Evolutionary conservation across 2,888 invertebrate genomes (phyloP).

Genomic region (Syrista parreyssii): DNA sequence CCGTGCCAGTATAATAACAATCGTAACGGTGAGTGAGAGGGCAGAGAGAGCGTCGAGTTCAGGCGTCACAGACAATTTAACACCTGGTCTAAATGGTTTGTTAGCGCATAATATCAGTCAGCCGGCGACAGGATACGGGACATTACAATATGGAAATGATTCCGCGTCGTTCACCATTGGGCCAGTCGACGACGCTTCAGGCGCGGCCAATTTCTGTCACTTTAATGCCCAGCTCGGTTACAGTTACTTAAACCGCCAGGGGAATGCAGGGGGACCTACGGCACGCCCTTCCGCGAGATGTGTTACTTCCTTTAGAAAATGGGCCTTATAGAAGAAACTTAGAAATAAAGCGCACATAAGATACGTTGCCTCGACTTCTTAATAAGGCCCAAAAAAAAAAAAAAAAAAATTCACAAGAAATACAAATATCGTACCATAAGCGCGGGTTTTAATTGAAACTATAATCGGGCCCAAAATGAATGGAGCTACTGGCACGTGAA

Average conservation of each 20-base stretch:
- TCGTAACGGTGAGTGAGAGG: neutral
- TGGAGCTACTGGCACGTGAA: neutral
- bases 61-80: conserved; percentile 65
- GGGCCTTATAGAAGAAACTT: neutral
- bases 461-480: neutral
- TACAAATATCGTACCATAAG: neutral
- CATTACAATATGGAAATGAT: conserved; percentile 65
- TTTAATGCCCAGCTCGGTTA: conserved; percentile 40
- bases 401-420: neutral
- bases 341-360: neutral
- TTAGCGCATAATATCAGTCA: conserved; percentile 59
- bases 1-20: neutral
- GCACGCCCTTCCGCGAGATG: neutral
- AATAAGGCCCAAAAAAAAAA: neutral
- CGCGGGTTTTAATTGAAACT: neutral
- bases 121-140: conserved; percentile 58
- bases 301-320: conserved; percentile 3
- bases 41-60: conserved; percentile 43
- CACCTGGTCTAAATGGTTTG: conserved; percentile 65
- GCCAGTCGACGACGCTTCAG: conserved; percentile 44
- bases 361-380: neutral
- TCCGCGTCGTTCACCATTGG: conserved; percentile 34
- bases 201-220: conserved; percentile 62
- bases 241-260: conserved; percentile 8
- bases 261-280: neutral